Conservation (phyloP, 1,140 invertebrate species). For the Drosophila nannoptera region DNA sequence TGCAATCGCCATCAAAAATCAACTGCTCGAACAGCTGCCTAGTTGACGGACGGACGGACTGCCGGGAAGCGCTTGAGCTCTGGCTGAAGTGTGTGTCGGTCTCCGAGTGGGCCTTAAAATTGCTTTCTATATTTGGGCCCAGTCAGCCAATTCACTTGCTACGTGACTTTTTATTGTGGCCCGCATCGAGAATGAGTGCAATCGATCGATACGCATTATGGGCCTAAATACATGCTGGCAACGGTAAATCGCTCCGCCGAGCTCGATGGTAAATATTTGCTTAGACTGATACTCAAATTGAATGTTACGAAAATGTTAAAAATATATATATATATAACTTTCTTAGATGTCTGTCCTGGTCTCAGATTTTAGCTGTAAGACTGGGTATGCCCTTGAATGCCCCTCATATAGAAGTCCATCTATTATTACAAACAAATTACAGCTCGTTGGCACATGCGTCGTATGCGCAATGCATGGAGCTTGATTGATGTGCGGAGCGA, state of each 20-base stretch:
- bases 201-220: constrained; percentile 43
- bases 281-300: too few species aligned
- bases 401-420: constrained; percentile 15
- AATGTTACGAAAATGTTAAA: too few species aligned
- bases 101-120: constrained; percentile 18
- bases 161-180: constrained; percentile 40
- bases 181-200: constrained; percentile 31
- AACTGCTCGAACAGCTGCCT: background rate
- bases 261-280: too few species aligned
- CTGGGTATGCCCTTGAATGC: constrained; percentile 23
- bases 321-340: too few species aligned
- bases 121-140: constrained; percentile 37
- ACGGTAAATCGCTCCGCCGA: too few species aligned
- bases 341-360: too few species aligned
- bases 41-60: constrained; percentile 11
- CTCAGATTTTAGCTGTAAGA: background rate
- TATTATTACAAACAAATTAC: background rate
- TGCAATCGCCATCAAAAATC: constrained; percentile 32
- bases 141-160: constrained; percentile 28
- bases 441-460: constrained; percentile 14
- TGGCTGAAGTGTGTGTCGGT: constrained; percentile 1
- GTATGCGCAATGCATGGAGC: constrained; percentile 29
- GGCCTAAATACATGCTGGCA: constrained; percentile 22
- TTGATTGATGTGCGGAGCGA: constrained; percentile 24
- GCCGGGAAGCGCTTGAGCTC: constrained; percentile 17